Evolutionary conservation across 2,888 invertebrate genomes (phyloP).

Genomic region (Limenitis camilla): DNA sequence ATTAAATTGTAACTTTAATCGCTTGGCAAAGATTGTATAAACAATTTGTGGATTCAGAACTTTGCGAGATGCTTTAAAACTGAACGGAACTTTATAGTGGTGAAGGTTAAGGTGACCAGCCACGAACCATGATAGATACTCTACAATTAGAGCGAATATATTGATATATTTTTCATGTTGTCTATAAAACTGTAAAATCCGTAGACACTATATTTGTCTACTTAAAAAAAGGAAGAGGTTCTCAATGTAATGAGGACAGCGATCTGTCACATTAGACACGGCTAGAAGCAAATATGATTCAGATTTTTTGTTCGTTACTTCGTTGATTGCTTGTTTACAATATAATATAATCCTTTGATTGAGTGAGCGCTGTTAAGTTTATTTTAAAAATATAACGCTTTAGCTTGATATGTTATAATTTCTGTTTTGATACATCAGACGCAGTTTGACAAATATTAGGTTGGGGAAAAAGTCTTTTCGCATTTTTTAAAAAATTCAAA

Average conservation of each 20-base stretch:
- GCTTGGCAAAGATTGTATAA: constrained; percentile 5
- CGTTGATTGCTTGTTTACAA: neutral
- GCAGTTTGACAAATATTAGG: too few species aligned
- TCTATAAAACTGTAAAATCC: too few species aligned
- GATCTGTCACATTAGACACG: constrained; percentile 6
- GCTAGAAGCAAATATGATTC: neutral
- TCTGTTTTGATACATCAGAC: too few species aligned
- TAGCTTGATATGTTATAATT: too few species aligned
- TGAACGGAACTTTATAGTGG: neutral
- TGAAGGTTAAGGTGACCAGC: constrained; percentile 7
- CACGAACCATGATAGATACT: neutral
- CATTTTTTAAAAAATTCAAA: too few species aligned
- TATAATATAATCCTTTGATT: too few species aligned
- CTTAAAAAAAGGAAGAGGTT: too few species aligned
- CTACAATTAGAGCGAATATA: neutral
- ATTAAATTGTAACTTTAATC: neutral
- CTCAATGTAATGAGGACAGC: neutral
- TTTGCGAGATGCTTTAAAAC: constrained; percentile 1
- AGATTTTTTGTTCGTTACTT: neutral
- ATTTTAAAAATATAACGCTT: too few species aligned
- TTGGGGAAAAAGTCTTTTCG: too few species aligned
- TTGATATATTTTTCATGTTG: neutral
- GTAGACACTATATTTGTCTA: too few species aligned
- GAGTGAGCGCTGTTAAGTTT: too few species aligned
- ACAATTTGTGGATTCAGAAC: neutral